Percentiles rank a stretch among this genome's conserved stretches.
phyloP scores from a whole-genome alignment of 2,113 vertebrate species.

The Thalassarche chlororhynchos region DNA sequence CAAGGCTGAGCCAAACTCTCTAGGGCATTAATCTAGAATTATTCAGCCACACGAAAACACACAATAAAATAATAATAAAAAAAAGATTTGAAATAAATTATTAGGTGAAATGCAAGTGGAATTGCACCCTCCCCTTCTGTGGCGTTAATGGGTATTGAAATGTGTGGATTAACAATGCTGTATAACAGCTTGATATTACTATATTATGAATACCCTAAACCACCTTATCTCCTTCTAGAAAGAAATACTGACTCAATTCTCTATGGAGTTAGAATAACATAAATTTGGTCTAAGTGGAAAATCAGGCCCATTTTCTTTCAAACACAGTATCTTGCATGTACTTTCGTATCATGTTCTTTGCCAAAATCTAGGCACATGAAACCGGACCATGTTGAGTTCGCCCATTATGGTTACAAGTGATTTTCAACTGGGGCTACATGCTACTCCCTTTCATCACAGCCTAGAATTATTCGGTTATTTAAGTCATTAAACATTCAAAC shows the following conservation, averaged over 20 bases:
- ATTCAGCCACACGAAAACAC: neutral
- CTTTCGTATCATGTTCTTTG: neutral
- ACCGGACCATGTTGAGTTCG: rapidly evolving
- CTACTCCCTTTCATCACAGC: neutral
- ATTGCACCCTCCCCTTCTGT: neutral
- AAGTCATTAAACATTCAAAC: neutral
- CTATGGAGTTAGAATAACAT: neutral
- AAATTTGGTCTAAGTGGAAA: neutral
- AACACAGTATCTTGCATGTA: neutral
- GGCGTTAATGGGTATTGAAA: neutral
- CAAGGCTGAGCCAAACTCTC: neutral
- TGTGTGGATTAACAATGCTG: neutral
- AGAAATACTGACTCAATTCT: neutral
- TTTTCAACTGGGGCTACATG: neutral
- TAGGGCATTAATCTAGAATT: neutral
- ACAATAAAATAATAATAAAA: neutral
- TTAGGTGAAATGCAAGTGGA: neutral
- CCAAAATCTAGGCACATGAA: neutral
- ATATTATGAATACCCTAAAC: neutral
- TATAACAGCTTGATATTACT: neutral
- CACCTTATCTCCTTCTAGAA: neutral
- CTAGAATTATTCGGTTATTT: neutral
- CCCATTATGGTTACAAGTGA: neutral
- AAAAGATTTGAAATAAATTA: neutral
- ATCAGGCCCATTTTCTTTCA: neutral